These are phyloP conservation scores for Dasysyrphus albostriatus DNA, from an alignment of 2,888 invertebrate species.

Conservation along the genomic window DNA sequence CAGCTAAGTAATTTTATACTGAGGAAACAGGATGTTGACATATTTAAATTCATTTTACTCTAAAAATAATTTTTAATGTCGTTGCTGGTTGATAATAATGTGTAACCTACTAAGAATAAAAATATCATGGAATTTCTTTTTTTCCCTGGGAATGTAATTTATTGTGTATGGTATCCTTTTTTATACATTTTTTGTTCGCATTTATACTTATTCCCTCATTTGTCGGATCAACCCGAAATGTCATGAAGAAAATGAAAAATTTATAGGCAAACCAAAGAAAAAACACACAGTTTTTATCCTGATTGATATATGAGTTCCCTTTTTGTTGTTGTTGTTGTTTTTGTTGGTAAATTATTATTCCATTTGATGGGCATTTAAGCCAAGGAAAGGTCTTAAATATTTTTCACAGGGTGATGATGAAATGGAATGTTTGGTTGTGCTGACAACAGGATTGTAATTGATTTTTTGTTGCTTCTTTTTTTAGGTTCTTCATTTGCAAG, in stretches of 20 bases:
- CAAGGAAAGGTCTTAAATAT: conserved; percentile 20
- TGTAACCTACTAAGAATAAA: conserved; percentile 23
- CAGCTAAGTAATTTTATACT: conserved; percentile 44
- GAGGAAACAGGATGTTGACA: conserved; percentile 31
- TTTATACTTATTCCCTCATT: conserved; percentile 42
- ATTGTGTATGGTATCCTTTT: conserved; percentile 31
- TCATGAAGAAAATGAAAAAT: conserved; percentile 53
- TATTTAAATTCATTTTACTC: conserved; percentile 50
- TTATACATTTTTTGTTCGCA: background rate
- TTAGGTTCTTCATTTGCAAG: too few relatives aligned
- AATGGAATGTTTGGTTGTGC: conserved; percentile 34
- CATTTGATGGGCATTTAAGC: conserved; percentile 55
- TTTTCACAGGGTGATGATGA: conserved; percentile 2
- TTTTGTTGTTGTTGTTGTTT: background rate
- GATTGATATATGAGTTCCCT: conserved; percentile 53
- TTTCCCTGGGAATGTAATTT: conserved; percentile 23
- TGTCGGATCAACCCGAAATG: conserved; percentile 34
- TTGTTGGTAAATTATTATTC: conserved; percentile 43
- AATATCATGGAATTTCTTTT: conserved; percentile 3
- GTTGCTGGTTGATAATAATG: conserved; percentile 19
- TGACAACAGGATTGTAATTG: conserved; percentile 38
- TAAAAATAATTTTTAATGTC: conserved; percentile 46
- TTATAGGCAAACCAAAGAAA: conserved; percentile 29
- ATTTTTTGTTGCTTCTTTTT: conserved; percentile 4
- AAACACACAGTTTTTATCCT: conserved; percentile 48